Conservation (phyloP, 1,140 invertebrate species). For the Hylaeus anthracinus region DNA sequence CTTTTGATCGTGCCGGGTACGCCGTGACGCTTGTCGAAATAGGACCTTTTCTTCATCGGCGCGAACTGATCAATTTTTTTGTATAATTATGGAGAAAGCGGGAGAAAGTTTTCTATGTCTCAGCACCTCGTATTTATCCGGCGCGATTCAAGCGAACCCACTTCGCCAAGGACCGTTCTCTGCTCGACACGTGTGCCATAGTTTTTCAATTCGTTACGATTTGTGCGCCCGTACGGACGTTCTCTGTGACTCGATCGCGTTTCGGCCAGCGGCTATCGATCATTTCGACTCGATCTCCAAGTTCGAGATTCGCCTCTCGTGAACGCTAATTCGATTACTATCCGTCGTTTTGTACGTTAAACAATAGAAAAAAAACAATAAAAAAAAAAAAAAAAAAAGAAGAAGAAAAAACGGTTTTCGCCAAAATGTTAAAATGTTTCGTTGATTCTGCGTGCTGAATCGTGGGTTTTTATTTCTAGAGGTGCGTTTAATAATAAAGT, state of each 20-base stretch:
- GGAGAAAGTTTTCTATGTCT: slow-evolving; percentile 70
- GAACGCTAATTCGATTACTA: too few species aligned
- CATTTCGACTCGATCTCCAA: not conserved
- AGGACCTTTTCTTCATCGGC: slow-evolving; percentile 5
- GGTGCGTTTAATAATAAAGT: too few species aligned
- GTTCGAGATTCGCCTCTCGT: not conserved
- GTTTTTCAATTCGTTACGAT: not conserved
- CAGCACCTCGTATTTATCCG: slow-evolving; percentile 47
- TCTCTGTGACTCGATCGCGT: not conserved
- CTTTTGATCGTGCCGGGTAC: too few species aligned
- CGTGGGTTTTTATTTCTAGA: not conserved
- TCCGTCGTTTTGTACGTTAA: not conserved
- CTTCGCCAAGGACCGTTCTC: slow-evolving; percentile 27
- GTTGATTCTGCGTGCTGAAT: not conserved
- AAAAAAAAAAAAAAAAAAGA: too few species aligned
- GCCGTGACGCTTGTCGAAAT: not conserved
- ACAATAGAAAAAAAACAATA: not conserved
- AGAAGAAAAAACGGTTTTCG: not conserved
- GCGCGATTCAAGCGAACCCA: slow-evolving; percentile 28
- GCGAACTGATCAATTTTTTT: slow-evolving; percentile 53
- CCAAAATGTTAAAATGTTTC: not conserved
- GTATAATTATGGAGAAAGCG: slow-evolving; percentile 70
- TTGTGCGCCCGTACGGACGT: not conserved
- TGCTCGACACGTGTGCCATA: slow-evolving; percentile 9
- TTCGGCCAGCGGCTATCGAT: not conserved